These are phyloP conservation scores for Thumatha senex DNA, from an alignment of 2,888 invertebrate species.

Conservation along the genomic window DNA sequence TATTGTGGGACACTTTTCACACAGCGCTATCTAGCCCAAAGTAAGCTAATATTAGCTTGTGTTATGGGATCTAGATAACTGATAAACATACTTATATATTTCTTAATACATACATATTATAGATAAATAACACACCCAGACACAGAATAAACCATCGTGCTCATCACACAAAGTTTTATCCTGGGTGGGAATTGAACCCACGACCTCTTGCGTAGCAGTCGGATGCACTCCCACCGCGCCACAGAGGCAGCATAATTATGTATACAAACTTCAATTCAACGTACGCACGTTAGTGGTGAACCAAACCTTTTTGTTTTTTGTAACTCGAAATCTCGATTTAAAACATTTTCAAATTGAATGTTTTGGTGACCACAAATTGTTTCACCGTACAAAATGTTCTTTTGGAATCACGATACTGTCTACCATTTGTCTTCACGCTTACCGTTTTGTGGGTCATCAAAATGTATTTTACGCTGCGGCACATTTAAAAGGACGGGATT, in stretches of 20 bases:
- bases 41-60: no score
- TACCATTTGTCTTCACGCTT: conserved; percentile 60
- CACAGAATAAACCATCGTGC: no score
- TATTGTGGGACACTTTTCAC: no score
- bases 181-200: no score
- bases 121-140: no score
- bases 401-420: conserved; percentile 64
- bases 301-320: conserved; percentile 13
- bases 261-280: neutral
- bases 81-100: no score
- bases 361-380: conserved; percentile 39
- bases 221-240: no score
- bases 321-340: conserved; percentile 16
- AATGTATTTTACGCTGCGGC: conserved; percentile 21
- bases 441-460: conserved; percentile 51
- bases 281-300: conserved; percentile 6
- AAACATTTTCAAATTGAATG: conserved; percentile 37
- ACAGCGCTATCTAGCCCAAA: no score
- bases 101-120: no score
- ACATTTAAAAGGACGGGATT: conserved; percentile 19
- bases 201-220: no score
- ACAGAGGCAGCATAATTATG: neutral
- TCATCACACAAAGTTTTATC: no score
- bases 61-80: no score
- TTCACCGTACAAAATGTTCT: conserved; percentile 37